Base-by-base conservation (phyloP, 2,113 vertebrate species). In the Chroicocephalus ridibundus region DNA sequence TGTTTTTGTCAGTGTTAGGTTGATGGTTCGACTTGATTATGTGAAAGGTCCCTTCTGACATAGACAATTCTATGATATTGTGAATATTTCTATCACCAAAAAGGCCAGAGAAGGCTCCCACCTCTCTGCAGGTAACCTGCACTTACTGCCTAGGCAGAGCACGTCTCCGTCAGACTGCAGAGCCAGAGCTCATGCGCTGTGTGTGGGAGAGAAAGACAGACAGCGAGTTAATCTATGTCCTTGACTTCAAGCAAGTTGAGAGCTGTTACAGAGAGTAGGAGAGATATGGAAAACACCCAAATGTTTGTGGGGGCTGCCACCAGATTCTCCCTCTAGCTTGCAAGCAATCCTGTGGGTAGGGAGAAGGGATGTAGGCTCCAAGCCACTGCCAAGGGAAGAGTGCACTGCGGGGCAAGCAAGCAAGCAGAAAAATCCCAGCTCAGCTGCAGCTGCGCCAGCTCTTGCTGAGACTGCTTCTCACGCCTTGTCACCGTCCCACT, bases 271-370 rank as follows among this genome's bases (percentile, higher is more conserved):
- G 61, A 82, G 70, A 95, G 82, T 58, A 69, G 93, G 77, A 90
- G 82, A 94, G 70, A 93, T 38, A 82, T 91, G 93, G 92, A 92
- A 82, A 91, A 46, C 51, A 71, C 80, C 32, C 93, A 93, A 54
- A 69, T 19, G 4, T 94, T 86, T 92, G 91, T 77, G 79, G 78
- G 78, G 71, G 91, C 91, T 97, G 91, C 75, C 91, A 90, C 68
- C 51, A 96, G 57, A 25, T 90, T 66, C 65, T 78, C 38, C 42
- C 66, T 76, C 55, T 19, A 55, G 57, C 80, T 68, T 64, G 21
- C 76, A 54, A 87, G n/a, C 54, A 62, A 1, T 60, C 34, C 49
- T 60, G 58, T 34, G 66, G 44, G 79, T 4, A 79, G 62, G 92
- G 71, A 90, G 75, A 47, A 82, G 65, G 38, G 87, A 75, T 64